A percentile compares a stretch with the other conserved stretches of the same genome.
Evolutionary conservation across 2,113 vertebrate species (phyloP).

Genomic region (Glareola pratincola): DNA sequence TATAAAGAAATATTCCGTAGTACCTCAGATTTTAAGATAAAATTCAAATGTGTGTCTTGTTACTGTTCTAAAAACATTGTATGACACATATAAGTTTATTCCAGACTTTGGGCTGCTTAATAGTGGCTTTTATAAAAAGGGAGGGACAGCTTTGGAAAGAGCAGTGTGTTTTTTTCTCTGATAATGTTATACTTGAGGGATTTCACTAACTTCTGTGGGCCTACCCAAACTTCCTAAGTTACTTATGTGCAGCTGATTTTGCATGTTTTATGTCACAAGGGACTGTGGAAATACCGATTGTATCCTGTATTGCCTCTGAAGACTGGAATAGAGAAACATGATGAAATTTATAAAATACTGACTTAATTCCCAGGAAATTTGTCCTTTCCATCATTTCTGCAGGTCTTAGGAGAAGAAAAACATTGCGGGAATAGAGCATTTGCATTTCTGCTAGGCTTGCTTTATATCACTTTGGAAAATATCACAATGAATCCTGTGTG

Average conservation of each 20-base stretch:
- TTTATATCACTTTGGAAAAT: slow-evolving; percentile 25
- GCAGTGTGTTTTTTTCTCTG: not conserved
- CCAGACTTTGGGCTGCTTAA: not conserved
- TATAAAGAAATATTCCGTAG: not conserved
- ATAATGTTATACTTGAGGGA: not conserved
- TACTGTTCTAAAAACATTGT: not conserved
- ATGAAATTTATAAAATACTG: not conserved
- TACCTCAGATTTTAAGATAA: not conserved
- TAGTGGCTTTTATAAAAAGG: not conserved
- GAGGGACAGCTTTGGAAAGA: not conserved
- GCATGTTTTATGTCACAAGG: not conserved
- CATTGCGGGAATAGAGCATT: not conserved
- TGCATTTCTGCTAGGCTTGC: not conserved
- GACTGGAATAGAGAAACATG: not conserved
- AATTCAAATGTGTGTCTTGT: not conserved
- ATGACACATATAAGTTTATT: not conserved
- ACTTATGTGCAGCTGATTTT: not conserved
- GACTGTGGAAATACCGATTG: not conserved
- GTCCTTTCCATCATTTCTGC: not conserved
- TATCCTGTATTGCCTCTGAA: not conserved
- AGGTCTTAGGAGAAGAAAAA: not conserved
- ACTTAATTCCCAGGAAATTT: slow-evolving; percentile 10
- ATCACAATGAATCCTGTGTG: not conserved
- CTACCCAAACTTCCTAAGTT: not conserved
- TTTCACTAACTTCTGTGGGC: not conserved